phyloP scores from a whole-genome alignment of 2,113 vertebrate genomes.

The Callorhinus ursinus region DNA sequence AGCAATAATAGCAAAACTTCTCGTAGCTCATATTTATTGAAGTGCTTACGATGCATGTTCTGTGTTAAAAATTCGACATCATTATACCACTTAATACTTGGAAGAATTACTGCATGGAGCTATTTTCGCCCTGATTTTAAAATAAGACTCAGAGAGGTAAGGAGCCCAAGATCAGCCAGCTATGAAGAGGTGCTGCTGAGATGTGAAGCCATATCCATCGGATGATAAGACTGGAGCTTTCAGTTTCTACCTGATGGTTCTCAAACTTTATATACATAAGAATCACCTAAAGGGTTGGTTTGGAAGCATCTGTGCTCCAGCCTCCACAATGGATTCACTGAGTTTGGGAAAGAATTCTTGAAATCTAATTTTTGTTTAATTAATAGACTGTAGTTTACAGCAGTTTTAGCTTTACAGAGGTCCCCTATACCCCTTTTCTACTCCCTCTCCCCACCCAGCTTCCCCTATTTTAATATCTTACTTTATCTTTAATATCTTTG shows the following conservation, averaged over 20 bases:
- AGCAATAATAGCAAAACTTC: background rate
- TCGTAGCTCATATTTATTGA: background rate
- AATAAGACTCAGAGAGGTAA: background rate
- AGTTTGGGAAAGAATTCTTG: background rate
- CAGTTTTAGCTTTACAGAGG: background rate
- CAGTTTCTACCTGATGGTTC: background rate
- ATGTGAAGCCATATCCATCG: background rate
- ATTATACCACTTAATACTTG: background rate
- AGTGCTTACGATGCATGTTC: background rate
- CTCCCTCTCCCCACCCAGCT: background rate
- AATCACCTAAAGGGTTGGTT: background rate
- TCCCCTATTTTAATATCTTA: background rate
- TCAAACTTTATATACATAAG: background rate
- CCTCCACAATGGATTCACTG: background rate
- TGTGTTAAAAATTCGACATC: background rate
- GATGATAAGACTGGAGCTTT: background rate
- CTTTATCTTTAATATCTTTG: too few species aligned
- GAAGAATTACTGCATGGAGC: background rate
- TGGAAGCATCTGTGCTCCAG: background rate
- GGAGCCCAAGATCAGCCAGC: background rate
- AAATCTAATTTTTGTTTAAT: background rate
- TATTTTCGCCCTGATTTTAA: background rate
- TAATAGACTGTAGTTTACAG: background rate
- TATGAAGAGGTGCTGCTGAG: background rate
- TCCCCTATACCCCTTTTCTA: background rate